Evolutionary conservation across 1,140 invertebrate species (phyloP), one percentile per base, ranked within the genome.

Genomic region (Calliphora vicina): DNA sequence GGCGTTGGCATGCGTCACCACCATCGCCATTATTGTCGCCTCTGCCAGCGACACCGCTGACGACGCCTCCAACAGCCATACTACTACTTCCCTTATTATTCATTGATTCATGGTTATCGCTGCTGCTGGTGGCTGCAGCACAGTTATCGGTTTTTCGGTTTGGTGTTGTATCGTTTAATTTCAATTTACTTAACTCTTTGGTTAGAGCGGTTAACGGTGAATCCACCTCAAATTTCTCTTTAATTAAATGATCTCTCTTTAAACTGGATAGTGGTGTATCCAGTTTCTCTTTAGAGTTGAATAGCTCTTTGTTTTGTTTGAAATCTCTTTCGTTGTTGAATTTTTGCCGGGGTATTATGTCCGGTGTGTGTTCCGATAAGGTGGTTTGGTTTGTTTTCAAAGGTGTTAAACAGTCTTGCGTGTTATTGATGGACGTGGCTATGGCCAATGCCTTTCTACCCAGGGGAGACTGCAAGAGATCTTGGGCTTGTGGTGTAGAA

Each of bases 151-250:
- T 43, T 74, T 43, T 42, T 23, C 25, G 74, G 17, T n/a, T 78
- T 43, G 17, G 27, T 50, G 45, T 50, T n/a, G 82, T 83, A 80
- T 84, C 83, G 83, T 15, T 80, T n/a, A 78, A 20, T 27, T 29
- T 81, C 27, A 72, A 23, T 35, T 29, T 83, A 83, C 86, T 84
- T n/a, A 84, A 45, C 74, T 85, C 84, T 82, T 86, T 87, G 0
- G 81, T 83, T 57, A 85, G 81, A n/a, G 81, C 67, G 20, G 84
- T 84, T 35, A 84, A 74, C 12, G 85, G 85, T 42, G 85, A 84
- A 84, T 84, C 84, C 45, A 78, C 82, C 23, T 71, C 29, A 12
- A 26, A 25, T 43, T 43, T 20, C 29, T 78, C 74, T 78, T 78
- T 23, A 43, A 15, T 35, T 35, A 35, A n/a, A n/a, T 29, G 2